A percentile compares a stretch with the other conserved stretches of the same genome.
phyloP scores from a whole-genome alignment of 2,888 invertebrate species.

The Tipula lateralis region DNA sequence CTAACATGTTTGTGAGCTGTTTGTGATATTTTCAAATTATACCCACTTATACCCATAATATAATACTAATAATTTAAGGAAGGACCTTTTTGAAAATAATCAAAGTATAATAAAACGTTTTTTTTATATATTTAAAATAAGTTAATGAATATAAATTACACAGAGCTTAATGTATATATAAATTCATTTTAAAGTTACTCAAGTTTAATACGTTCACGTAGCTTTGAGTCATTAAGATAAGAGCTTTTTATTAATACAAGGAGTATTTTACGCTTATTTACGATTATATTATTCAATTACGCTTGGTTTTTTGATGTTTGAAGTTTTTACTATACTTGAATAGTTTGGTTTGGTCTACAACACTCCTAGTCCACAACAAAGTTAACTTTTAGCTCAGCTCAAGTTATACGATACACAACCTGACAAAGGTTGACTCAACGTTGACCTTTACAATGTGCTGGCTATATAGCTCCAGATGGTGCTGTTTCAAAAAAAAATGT shows the following conservation, averaged over 20 bases:
- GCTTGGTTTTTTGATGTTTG: neutral
- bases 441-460: neutral
- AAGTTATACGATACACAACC: neutral
- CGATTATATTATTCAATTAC: neutral
- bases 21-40: neutral
- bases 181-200: neutral
- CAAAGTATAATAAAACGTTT: neutral
- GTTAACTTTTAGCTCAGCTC: neutral
- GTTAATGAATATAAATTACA: neutral
- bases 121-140: neutral
- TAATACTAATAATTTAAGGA: neutral
- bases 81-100: neutral
- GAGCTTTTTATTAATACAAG: neutral
- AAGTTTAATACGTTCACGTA: neutral
- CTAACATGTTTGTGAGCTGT: neutral
- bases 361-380: neutral
- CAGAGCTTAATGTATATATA: neutral
- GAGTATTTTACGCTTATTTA: neutral
- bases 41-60: neutral
- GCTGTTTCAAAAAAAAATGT: neutral
- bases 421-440: neutral
- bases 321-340: neutral
- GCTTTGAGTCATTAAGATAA: neutral
- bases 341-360: neutral
- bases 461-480: neutral